These are phyloP conservation scores for Anoura caudifer DNA, from an alignment of 2,113 vertebrate species.

Conservation along the genomic window DNA sequence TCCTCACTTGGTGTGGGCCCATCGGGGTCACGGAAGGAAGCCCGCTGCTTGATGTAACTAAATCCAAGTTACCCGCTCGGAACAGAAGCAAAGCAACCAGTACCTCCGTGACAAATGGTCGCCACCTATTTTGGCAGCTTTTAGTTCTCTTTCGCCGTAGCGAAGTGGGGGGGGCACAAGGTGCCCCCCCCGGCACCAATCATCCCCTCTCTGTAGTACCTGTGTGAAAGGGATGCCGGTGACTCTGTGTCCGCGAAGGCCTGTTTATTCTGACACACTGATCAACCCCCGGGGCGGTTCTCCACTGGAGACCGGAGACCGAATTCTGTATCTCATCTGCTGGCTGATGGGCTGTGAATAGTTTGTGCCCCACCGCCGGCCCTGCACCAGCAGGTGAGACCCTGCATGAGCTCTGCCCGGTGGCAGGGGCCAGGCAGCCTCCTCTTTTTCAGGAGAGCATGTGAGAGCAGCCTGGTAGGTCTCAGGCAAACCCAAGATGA, in stretches of 20 bases:
- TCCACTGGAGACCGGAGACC: slow-evolving; percentile 78
- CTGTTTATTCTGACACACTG: slow-evolving; percentile 81
- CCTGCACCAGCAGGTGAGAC: neutral
- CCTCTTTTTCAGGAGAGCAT: neutral
- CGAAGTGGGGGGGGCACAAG: fast-evolving
- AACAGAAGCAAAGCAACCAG: neutral
- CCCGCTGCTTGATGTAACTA: neutral
- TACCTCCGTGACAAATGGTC: fast-evolving
- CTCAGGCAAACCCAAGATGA: neutral
- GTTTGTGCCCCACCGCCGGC: slow-evolving; percentile 33
- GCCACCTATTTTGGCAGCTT: fast-evolving
- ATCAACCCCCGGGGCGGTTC: slow-evolving; percentile 77
- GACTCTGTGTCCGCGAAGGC: slow-evolving; percentile 76
- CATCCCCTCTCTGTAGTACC: slow-evolving; percentile 51
- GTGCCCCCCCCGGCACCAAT: neutral
- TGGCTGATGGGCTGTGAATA: slow-evolving; percentile 77
- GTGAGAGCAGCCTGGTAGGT: neutral
- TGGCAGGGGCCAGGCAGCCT: fast-evolving
- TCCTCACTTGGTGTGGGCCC: neutral
- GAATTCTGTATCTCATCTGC: slow-evolving; percentile 80
- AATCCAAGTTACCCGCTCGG: neutral
- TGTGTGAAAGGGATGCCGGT: slow-evolving; percentile 69
- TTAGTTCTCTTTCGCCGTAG: fast-evolving
- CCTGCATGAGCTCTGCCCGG: neutral
- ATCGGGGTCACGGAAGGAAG: neutral